Conservation (phyloP, 2,797 vertebrate species). For the Sebastes kiyomatsui region DNA sequence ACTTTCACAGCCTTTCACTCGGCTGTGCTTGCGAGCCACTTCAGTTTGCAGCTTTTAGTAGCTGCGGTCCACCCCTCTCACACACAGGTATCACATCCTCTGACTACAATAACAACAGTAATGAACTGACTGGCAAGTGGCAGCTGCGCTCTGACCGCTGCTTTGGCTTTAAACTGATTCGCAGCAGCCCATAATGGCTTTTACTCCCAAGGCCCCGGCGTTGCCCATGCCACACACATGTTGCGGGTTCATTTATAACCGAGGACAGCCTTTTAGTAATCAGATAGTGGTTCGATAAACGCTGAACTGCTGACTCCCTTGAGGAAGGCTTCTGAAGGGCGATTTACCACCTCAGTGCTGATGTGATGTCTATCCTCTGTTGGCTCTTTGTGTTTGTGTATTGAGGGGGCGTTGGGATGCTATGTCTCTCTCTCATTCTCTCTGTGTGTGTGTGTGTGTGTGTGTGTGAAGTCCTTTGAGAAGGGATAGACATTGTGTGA, state of each 20-base stretch:
- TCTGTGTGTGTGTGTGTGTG: constrained; percentile 17
- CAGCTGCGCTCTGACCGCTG: constrained; percentile 55
- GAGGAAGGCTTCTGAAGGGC: constrained; percentile 76
- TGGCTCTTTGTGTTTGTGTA: constrained; percentile 54
- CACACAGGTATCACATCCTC: constrained; percentile 41
- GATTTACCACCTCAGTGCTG: constrained; percentile 78
- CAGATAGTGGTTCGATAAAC: constrained; percentile 79
- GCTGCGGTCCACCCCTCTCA: constrained; percentile 9
- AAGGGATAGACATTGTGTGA: constrained; percentile 32
- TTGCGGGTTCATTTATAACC: constrained; percentile 77
- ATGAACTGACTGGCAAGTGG: constrained; percentile 66
- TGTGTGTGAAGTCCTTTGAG: constrained; percentile 43
- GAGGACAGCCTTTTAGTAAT: constrained; percentile 78
- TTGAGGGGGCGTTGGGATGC: background rate
- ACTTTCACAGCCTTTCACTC: background rate
- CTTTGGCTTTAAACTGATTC: constrained; percentile 62
- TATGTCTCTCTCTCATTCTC: background rate
- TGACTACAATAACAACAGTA: constrained; percentile 56
- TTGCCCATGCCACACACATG: constrained; percentile 61
- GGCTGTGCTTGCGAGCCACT: background rate
- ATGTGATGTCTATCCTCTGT: constrained; percentile 72
- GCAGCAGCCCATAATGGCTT: constrained; percentile 55
- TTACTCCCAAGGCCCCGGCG: constrained; percentile 39
- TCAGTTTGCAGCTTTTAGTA: background rate
- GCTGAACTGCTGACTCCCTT: constrained; percentile 76